Base-by-base conservation (phyloP, 2,113 vertebrate genomes). In the Gopherus evgoodei region DNA sequence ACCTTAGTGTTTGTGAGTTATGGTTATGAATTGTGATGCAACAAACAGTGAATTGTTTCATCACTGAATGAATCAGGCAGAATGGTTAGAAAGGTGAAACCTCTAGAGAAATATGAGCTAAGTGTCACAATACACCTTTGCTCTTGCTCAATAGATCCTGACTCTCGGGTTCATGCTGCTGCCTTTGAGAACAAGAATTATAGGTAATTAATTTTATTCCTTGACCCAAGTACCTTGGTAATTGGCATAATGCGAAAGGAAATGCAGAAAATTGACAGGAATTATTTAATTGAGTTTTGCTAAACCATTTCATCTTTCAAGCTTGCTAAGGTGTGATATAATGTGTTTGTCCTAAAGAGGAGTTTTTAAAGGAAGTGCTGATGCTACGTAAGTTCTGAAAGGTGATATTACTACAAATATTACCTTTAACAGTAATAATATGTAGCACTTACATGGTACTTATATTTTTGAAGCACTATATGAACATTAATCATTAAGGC, bases 151-250 rank as follows among this genome's bases (percentile, higher is more conserved):
- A 54, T 27, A 92, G 90, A 88, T 81, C 54, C 86, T 88, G 85
- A 83, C 81, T 88, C 86, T 56, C 50, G 65, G 81, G 72, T 81
- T 79, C 86, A 84, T 78, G 17, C 54, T 65, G 56, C 81, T 92
- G 72, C 62, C 72, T 92, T 86, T 47, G 86, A 88, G 81, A 88
- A 88, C 72, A 88, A 88, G 86, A 84, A 92, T 92, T 92, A 88
- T 81, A 88, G 86, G 5, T 49, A 90, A 31, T 87, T 83, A 65
- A 72, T 54, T 56, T 87, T 94, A 35, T 76, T 84, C 83, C 49
- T 65, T 47, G 49, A 19, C 44, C 42, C 44, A 76, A 65, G 50
- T 54, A 47, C 85, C 82, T 92, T 83, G 76, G 69, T 91, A 81
- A 81, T 79, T 90, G 53, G 11, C 82, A 24, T 56, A 29, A 4